Conservation (phyloP, 2,113 vertebrate species). For the Cercocebus atys region DNA sequence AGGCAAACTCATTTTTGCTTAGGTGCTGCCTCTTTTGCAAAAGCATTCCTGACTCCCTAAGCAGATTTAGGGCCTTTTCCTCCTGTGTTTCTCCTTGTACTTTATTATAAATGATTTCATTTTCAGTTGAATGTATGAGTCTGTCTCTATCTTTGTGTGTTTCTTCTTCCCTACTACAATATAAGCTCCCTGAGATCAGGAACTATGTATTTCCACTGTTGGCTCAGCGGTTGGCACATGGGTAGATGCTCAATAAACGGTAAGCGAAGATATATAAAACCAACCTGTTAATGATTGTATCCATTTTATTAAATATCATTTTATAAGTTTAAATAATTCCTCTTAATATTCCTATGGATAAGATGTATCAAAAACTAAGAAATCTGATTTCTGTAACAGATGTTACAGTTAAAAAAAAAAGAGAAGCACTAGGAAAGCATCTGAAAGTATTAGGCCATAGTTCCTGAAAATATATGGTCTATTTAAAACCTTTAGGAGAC, state of each 20-base stretch:
- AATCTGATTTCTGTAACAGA: not conserved
- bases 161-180: not conserved
- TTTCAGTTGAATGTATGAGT: not conserved
- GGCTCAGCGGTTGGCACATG: not conserved
- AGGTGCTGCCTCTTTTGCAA: not conserved
- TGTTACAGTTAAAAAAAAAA: slow-evolving; percentile 26
- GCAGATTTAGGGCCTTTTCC: not conserved
- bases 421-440: not conserved
- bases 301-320: slow-evolving; percentile 19
- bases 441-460: not conserved
- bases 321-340: slow-evolving; percentile 24
- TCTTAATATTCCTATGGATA: slow-evolving; percentile 12
- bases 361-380: slow-evolving; percentile 17
- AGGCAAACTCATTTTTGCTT: not conserved
- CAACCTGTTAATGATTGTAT: not conserved
- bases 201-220: not conserved
- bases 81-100: not conserved
- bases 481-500: not conserved
- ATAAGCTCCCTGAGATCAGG: not conserved
- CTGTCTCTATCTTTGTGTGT: not conserved
- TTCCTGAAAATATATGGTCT: not conserved
- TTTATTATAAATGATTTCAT: not conserved
- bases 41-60: not conserved
- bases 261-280: slow-evolving; percentile 39
- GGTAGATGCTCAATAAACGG: not conserved